Base-by-base conservation (phyloP, 1,140 invertebrate species). In the Cotesia glomerata region DNA sequence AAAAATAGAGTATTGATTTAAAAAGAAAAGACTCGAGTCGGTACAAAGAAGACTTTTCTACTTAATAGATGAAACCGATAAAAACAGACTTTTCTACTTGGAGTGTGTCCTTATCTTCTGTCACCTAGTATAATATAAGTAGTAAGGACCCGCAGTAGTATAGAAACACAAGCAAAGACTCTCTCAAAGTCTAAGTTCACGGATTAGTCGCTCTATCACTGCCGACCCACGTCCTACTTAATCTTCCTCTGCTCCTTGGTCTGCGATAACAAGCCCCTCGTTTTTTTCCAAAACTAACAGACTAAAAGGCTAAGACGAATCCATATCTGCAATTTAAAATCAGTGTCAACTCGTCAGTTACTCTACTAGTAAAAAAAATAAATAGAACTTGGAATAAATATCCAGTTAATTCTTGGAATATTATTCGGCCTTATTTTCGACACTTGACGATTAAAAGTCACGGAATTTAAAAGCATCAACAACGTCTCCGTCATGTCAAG, bases 361-460 rank as follows among this genome's bases (percentile, higher is more conserved):
- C 35, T 49, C 5, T 18, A 26, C 2, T 26, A 26, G 26, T 26
- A 26, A 26, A 26, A 26, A 26, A 26, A 26, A 26, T 26, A 26
- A 26, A 26, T 26, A 26, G 26, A 26, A 26, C 26, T 26, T 26
- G 26, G 26, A 26, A 26, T 26, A 26, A 26, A 26, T 26, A 26
- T 26, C 26, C 26, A 26, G 26, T 26, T 11, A 64, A 51, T 4
- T n/a, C 3, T 9, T 32, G 2, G 52, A 51, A n/a, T 66, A 13
- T 52, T 52, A 16, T 52, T 78, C 76, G 77, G 78, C 80, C 81
- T 82, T 85, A 78, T 85, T 87, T 87, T 84, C 75, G 85, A 86
- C 84, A 85, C 81, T 85, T 86, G 86, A 87, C 86, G 7, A 87
- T 87, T 86, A 86, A 85, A 87, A 86, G 80, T 86, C 83, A 85